Evolutionary conservation across 2,113 vertebrate genomes (phyloP).

Genomic region (Limanda limanda): DNA sequence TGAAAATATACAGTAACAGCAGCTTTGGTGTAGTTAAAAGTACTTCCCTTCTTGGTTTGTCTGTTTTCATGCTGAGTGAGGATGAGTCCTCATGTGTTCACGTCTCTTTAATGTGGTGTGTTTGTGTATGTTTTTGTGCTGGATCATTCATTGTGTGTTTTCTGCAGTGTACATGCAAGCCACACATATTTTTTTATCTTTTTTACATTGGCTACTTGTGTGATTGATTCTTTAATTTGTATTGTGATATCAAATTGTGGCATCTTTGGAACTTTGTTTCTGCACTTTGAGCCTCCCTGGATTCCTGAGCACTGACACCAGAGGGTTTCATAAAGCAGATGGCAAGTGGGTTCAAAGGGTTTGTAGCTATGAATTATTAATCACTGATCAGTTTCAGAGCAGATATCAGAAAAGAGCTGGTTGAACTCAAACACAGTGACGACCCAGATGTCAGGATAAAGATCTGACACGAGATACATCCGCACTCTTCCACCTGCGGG

Average conservation of each 20-base stretch:
- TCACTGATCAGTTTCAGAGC: constrained; percentile 28
- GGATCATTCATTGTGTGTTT: no score
- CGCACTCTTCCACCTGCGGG: not conserved
- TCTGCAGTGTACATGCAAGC: no score
- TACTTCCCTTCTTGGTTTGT: no score
- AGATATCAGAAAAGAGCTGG: not conserved
- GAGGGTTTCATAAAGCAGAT: constrained; percentile 41
- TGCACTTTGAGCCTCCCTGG: constrained; percentile 11
- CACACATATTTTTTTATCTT: no score
- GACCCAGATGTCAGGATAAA: constrained; percentile 5
- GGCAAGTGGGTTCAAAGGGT: not conserved
- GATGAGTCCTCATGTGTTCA: no score
- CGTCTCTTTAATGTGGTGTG: no score
- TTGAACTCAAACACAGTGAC: not conserved
- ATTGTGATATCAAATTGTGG: no score
- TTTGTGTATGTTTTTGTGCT: no score
- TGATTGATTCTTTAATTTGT: no score
- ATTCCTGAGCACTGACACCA: constrained; percentile 61
- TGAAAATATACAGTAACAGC: not conserved
- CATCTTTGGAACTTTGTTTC: not conserved
- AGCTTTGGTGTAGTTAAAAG: constrained; percentile 21
- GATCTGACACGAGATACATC: constrained; percentile 4
- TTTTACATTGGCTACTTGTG: no score
- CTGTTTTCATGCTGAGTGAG: no score
- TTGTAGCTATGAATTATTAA: constrained; percentile 62